phyloP scores from a whole-genome alignment of 1,140 invertebrate species.

The Pararge aegeria region DNA sequence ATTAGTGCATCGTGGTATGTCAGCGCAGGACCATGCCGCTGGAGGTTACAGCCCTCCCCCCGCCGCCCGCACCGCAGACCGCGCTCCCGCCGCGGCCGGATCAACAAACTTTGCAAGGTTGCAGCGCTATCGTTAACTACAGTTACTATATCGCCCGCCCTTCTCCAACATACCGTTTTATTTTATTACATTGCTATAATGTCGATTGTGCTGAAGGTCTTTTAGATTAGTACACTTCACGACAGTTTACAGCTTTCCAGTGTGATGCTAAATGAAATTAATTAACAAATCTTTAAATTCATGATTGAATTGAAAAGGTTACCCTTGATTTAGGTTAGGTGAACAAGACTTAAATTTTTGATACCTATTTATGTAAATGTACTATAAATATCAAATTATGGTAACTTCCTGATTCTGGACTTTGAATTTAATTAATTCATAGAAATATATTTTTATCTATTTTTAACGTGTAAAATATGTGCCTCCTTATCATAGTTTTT shows the following conservation, averaged over 20 bases:
- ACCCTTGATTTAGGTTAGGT: not conserved
- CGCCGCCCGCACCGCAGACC: conserved; percentile 30
- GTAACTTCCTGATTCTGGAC: too few species aligned
- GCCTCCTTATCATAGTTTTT: too few species aligned
- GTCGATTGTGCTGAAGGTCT: conserved; percentile 64
- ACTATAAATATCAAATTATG: too few species aligned
- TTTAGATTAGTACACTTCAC: conserved; percentile 43
- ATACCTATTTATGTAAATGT: too few species aligned
- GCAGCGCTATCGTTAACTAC: conserved; percentile 66
- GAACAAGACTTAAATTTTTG: not conserved
- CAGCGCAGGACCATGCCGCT: conserved; percentile 52
- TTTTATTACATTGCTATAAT: conserved; percentile 73
- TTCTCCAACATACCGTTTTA: conserved; percentile 74
- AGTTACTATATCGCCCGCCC: conserved; percentile 74
- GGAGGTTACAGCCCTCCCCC: conserved; percentile 51
- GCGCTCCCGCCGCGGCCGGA: conserved; percentile 41
- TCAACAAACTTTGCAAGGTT: conserved; percentile 78
- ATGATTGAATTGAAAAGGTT: not conserved
- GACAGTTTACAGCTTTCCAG: conserved; percentile 10
- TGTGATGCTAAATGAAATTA: conserved; percentile 7
- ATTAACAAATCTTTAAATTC: conserved; percentile 9
- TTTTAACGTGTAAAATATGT: too few species aligned
- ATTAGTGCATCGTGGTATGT: conserved; percentile 30
- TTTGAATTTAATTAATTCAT: too few species aligned
- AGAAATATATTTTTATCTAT: too few species aligned